Base-by-base conservation (phyloP, 2,888 invertebrate species). In the Pyralis farinalis region DNA sequence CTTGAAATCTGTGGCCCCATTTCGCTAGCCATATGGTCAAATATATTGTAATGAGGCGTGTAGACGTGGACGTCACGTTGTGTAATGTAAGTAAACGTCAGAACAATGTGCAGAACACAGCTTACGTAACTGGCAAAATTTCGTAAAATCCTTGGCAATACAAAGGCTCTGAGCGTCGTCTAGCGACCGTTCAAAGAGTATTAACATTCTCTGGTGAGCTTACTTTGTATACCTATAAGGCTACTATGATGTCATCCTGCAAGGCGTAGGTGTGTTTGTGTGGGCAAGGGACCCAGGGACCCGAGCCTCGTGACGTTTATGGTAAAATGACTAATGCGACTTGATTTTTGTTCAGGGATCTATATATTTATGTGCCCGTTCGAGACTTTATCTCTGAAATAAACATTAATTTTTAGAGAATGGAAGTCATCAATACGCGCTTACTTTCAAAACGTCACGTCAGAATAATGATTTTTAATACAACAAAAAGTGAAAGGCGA, bases 401-500 rank as follows among this genome's bases (percentile, higher is more conserved):
- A 12, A 31, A 31, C 3, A 32, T 32, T 6, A 12, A 16, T 32
- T 16, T 32, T 20, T 32, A 25, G 32, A 32, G 16, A 16, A 16
- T n/a, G 16, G 4, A 7, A 8, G 5, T 8, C 25, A 32, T 32
- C 32, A n/a, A 20, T 16, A 12, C 1, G 47, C n/a, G n/a, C n/a
- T n/a, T 49, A 71, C 76, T 75, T 76, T 75, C 72, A 70, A 71
- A 60, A 52, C 43, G 42, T 63, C 64, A 73, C 69, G 70, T 68
- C 62, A 63, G 63, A 61, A 64, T 72, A 73, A 78, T 76, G 71
- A 74, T 73, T 77, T 77, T 80, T 77, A 74, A 76, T 77, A 78
- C 71, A 51, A 73, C 71, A 70, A 58, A 82, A 82, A 87, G 87
- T 85, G 86, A 87, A 86, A 86, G 86, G 81, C 58, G 66, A 68